Evolutionary conservation across 1,140 invertebrate species (phyloP).

Genomic region (Diachasma alloeum): DNA sequence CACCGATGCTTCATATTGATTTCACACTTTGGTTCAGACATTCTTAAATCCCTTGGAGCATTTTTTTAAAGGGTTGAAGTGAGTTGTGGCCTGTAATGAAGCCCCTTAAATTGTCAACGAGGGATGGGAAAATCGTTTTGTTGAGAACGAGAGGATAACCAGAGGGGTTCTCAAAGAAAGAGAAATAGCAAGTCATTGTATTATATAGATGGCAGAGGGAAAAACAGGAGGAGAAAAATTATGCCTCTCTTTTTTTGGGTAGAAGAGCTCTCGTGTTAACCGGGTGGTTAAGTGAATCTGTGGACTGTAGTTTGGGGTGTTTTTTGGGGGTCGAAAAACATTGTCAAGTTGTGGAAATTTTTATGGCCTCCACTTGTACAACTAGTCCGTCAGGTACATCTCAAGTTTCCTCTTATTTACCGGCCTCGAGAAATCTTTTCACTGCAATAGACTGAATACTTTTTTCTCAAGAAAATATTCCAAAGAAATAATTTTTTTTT

Average conservation of each 20-base stretch:
- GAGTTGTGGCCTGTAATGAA: background rate
- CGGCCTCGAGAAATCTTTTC: too few relatives aligned
- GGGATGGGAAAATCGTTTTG: conserved; percentile 23
- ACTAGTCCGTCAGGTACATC: background rate
- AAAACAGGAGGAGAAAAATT: background rate
- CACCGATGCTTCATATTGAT: background rate
- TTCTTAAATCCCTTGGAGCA: background rate
- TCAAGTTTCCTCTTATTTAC: background rate
- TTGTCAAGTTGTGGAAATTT: conserved; percentile 37
- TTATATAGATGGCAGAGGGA: background rate
- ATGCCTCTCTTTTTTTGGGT: conserved; percentile 46
- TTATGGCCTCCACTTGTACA: background rate
- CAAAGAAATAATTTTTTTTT: too few relatives aligned
- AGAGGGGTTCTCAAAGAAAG: background rate
- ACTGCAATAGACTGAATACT: too few relatives aligned
- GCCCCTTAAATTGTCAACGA: conserved; percentile 4
- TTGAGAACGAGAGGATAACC: conserved; percentile 1
- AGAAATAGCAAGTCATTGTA: conserved; percentile 2
- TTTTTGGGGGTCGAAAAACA: conserved; percentile 40
- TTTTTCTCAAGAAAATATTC: too few relatives aligned
- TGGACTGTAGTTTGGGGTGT: conserved; percentile 33
- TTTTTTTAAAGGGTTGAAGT: background rate
- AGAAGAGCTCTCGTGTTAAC: conserved; percentile 49
- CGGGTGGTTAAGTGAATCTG: conserved; percentile 36
- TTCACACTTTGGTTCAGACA: background rate